phyloP scores from a whole-genome alignment of 2,113 vertebrate species.

The Alligator sinensis region DNA sequence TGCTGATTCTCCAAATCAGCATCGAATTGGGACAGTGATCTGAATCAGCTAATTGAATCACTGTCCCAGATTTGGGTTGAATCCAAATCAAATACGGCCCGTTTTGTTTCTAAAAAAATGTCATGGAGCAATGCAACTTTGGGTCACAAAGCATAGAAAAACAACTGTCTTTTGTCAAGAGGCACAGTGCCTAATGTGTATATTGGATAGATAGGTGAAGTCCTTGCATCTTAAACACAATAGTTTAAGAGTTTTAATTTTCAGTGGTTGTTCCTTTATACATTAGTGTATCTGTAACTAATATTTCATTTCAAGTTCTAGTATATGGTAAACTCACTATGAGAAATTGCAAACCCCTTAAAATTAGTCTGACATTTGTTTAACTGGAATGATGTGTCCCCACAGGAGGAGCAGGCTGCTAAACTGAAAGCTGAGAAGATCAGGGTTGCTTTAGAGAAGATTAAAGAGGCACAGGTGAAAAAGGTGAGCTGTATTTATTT shows the following conservation, averaged over 20 bases:
- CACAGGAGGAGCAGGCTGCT: conserved; percentile 96
- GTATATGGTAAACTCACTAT: background rate
- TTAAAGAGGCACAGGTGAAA: conserved; percentile 99
- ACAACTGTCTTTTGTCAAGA: background rate
- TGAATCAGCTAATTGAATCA: too few relatives aligned
- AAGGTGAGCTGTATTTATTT: conserved; percentile 83
- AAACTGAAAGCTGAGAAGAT: conserved; percentile 98
- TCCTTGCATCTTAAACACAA: background rate
- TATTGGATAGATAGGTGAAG: background rate
- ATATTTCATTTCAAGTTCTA: conserved; percentile 35
- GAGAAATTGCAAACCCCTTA: background rate
- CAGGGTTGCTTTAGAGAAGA: conserved; percentile 96
- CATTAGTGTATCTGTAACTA: background rate
- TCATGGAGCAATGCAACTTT: background rate
- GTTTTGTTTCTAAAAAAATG: background rate
- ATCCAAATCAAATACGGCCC: too few relatives aligned
- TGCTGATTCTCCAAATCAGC: too few relatives aligned
- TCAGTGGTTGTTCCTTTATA: background rate
- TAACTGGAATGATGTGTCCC: conserved; percentile 65
- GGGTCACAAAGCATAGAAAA: background rate
- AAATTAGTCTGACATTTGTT: background rate
- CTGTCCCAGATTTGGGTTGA: too few relatives aligned
- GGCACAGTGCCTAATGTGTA: background rate
- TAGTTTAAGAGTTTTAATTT: background rate
- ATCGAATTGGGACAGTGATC: too few relatives aligned